Base-by-base conservation (phyloP, 1,140 invertebrate genomes). In the Pemphigus obesinymphae region DNA sequence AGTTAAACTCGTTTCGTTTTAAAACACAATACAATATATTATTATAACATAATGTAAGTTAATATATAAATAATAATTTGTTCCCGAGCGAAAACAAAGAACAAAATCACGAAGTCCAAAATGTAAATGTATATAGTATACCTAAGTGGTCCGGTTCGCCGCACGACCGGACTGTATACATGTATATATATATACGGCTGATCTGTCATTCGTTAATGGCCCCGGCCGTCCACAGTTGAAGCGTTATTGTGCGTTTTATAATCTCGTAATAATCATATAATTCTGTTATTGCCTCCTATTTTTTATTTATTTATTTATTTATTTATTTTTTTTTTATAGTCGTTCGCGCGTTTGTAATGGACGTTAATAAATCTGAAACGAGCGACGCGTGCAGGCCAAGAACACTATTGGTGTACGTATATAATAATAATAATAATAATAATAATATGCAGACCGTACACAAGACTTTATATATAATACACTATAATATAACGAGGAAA, bases 161-260 rank as follows among this genome's bases (percentile, higher is more conserved):
- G 26, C 31, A 53, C 50, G 63, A 68, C 34, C 6, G 34, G 50
- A 20, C 50, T n/a, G n/a, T n/a, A n/a, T n/a, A n/a, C n/a, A n/a
- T n/a, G n/a, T n/a, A n/a, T n/a, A n/a, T n/a, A n/a, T n/a, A n/a
- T n/a, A n/a, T n/a, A n/a, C n/a, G n/a, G n/a, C n/a, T 80, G 76
- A 80, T 80, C 76, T 80, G 55, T 80, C 76, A 80, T 43, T 80
- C 50, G 55, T 61, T 80, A 80, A 63, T 80, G 76, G 55, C 37
- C 75, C 2, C 75, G 3, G 50, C 48, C 23, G 53, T 70, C 26
- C 66, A 34, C 29, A 37, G 53, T 78, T 61, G 34, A 76, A 76
- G 37, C n/a, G 73, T 76, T 40, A 80, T n/a, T 61, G 55, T 45
- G 55, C 55, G 15, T 31, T 73, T 73, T n/a, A n/a, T n/a, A 73